phyloP scores from a whole-genome alignment of 2,888 invertebrate genomes.

The Thymelicus sylvestris region DNA sequence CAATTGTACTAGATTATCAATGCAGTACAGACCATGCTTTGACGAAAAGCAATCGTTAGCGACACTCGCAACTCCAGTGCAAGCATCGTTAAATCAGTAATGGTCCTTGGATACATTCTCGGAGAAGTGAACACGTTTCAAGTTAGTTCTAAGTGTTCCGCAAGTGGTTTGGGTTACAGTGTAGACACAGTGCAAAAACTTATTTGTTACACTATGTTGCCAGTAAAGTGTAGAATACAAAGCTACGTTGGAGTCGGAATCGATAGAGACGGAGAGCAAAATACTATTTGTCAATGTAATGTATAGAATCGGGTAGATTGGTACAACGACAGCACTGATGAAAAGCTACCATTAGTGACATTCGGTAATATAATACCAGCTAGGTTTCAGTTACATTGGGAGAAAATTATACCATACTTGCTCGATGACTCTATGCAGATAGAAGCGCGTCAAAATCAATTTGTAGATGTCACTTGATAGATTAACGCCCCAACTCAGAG shows the following conservation, averaged over 20 bases:
- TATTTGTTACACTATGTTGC: conserved; percentile 3
- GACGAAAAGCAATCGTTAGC: conserved; percentile 61
- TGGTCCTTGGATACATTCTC: conserved; percentile 56
- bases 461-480: conserved; percentile 2
- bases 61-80: conserved; percentile 60
- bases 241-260: conserved; percentile 41
- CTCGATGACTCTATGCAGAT: neutral
- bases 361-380: conserved; percentile 12
- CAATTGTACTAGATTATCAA: conserved; percentile 23
- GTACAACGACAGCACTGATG: conserved; percentile 14
- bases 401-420: conserved; percentile 5
- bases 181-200: conserved; percentile 47
- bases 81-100: conserved; percentile 68
- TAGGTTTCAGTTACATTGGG: conserved; percentile 14
- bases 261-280: conserved; percentile 15
- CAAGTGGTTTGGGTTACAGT: conserved; percentile 69
- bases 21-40: conserved; percentile 46
- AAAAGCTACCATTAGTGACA: conserved; percentile 21
- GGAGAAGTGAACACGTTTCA: conserved; percentile 62
- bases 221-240: conserved; percentile 73
- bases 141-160: conserved; percentile 72
- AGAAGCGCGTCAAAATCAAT: neutral
- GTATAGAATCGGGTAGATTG: conserved; percentile 13
- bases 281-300: conserved; percentile 30
- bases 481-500: too few relatives aligned